These are phyloP conservation scores for Eumerus sabulonum DNA, from an alignment of 2,888 invertebrate species.

Conservation along the genomic window DNA sequence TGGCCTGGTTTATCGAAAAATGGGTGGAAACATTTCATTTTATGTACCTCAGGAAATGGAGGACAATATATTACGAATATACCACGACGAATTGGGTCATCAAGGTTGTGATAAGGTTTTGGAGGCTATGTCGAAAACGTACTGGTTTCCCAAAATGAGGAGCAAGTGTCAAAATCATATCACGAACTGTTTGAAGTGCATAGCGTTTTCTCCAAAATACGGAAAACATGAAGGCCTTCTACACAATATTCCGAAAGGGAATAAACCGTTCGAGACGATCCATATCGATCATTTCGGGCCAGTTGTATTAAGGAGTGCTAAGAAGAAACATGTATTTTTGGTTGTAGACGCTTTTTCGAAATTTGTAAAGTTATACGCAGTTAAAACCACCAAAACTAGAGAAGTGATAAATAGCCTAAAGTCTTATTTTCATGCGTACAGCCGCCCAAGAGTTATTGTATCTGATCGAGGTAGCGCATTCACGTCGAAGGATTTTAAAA, in stretches of 20 bases:
- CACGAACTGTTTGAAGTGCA: conserved; percentile 42
- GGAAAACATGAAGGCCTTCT: conserved; percentile 69
- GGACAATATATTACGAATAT: conserved; percentile 18
- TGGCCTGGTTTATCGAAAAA: conserved; percentile 56
- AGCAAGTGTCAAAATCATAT: conserved; percentile 20
- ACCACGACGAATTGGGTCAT: conserved; percentile 52
- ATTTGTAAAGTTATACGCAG: conserved; percentile 37
- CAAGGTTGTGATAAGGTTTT: conserved; percentile 27
- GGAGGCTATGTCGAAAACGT: conserved; percentile 3
- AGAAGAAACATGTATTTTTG: conserved; percentile 38
- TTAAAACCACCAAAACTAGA: conserved; percentile 48
- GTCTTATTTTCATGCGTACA: conserved; percentile 12
- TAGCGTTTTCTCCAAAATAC: conserved; percentile 15
- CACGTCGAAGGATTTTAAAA: conserved; percentile 3
- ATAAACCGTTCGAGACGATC: conserved; percentile 67
- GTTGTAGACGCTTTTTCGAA: conserved; percentile 29
- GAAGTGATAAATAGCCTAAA: conserved; percentile 66
- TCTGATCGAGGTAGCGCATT: conserved; percentile 20
- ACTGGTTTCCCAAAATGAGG: conserved; percentile 52
- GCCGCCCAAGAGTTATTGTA: conserved; percentile 2
- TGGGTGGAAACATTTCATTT: conserved; percentile 30
- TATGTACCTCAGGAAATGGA: conserved; percentile 47
- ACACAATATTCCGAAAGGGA: conserved; percentile 70
- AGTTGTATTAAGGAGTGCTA: conserved; percentile 30
- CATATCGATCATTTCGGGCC: conserved; percentile 54